A percentile compares a stretch with the other conserved stretches of the same genome.
Conservation (phyloP, 2,888 invertebrate genomes). For the Machimus rusticus region DNA sequence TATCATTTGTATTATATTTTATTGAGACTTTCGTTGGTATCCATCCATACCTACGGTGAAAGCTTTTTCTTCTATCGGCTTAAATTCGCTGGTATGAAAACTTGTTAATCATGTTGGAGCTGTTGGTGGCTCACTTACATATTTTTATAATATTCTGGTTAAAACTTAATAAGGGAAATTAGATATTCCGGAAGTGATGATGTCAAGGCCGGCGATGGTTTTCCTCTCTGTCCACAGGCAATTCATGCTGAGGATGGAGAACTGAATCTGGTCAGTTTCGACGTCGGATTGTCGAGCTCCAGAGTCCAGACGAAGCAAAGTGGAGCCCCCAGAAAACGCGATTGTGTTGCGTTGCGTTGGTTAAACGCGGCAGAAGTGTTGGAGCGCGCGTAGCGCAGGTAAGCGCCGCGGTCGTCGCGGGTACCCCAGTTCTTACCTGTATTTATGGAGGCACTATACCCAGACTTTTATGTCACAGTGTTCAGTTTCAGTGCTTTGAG, state of each 20-base stretch:
- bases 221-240: neutral
- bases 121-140: neutral
- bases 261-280: neutral
- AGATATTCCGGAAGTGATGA: neutral
- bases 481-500: conserved; percentile 22
- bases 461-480: neutral
- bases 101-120: neutral
- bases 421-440: neutral
- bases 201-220: neutral
- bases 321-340: neutral
- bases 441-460: neutral
- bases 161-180: neutral
- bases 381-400: neutral
- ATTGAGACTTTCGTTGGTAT: neutral
- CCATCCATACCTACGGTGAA: neutral
- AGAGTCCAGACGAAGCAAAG: neutral
- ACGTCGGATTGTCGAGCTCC: neutral
- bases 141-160: neutral
- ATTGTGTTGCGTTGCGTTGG: neutral
- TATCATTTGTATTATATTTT: neutral
- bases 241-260: neutral
- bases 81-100: neutral
- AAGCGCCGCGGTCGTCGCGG: neutral
- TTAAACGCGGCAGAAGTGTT: neutral
- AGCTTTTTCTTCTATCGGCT: neutral